Evolutionary conservation across 2,797 vertebrate genomes (phyloP).

Genomic region (Sebastes alutus): DNA sequence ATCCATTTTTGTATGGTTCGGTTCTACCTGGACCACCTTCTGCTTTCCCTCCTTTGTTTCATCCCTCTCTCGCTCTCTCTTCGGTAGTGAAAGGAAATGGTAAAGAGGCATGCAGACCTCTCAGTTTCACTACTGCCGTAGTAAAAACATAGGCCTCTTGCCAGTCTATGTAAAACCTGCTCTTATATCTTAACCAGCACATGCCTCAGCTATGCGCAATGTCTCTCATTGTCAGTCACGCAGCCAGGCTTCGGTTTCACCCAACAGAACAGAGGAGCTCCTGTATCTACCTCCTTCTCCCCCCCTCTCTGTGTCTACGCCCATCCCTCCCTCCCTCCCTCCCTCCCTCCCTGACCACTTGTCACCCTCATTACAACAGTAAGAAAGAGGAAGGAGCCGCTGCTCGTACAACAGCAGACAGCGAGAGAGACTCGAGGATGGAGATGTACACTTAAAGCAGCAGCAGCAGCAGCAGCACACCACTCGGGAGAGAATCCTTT

Average conservation of each 20-base stretch:
- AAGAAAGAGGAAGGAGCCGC: slow-evolving; percentile 17
- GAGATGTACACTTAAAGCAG: slow-evolving; percentile 10
- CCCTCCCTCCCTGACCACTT: slow-evolving; percentile 27
- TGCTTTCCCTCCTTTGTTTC: neutral
- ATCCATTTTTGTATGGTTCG: slow-evolving; percentile 40
- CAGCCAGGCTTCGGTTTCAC: slow-evolving; percentile 30
- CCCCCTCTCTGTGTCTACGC: neutral
- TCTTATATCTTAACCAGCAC: slow-evolving; percentile 29
- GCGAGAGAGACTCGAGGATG: neutral
- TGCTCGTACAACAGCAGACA: slow-evolving; percentile 24
- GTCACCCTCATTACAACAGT: slow-evolving; percentile 41
- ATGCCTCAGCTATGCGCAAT: slow-evolving; percentile 25
- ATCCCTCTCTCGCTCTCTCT: neutral
- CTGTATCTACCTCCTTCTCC: slow-evolving; percentile 36
- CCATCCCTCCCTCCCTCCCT: neutral
- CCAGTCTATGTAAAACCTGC: slow-evolving; percentile 18
- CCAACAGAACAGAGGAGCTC: slow-evolving; percentile 59
- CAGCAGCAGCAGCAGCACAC: neutral
- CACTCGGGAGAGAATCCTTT: slow-evolving; percentile 27
- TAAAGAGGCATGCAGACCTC: neutral
- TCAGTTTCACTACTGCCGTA: slow-evolving; percentile 11
- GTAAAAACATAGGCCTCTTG: slow-evolving; percentile 29
- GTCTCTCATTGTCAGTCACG: slow-evolving; percentile 54
- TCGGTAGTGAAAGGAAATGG: slow-evolving; percentile 5
- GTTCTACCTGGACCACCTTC: slow-evolving; percentile 19